A percentile compares a stretch with the other conserved stretches of the same genome.
Conservation (phyloP, 2,888 invertebrate genomes). For the Cerastis leucographa region DNA sequence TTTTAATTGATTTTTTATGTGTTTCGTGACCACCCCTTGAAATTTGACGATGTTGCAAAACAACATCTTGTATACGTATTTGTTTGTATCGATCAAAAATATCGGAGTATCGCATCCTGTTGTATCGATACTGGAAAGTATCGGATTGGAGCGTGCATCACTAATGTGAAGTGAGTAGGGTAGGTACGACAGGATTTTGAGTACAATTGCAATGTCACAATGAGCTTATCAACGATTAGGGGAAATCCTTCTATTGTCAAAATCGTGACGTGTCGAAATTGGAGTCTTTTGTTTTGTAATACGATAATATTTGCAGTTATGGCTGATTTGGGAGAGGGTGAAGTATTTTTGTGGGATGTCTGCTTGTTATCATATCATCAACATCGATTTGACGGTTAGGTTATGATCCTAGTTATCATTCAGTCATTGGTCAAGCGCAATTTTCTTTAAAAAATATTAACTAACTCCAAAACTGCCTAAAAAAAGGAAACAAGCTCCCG, state of each 20-base stretch:
- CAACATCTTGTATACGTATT: too few species aligned
- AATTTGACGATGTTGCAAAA: too few species aligned
- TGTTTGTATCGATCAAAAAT: not conserved
- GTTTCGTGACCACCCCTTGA: too few species aligned
- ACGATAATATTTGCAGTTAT: constrained; percentile 52
- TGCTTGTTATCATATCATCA: constrained; percentile 34
- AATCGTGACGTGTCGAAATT: constrained; percentile 59
- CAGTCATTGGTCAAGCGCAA: not conserved
- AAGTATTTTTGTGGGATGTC: constrained; percentile 45
- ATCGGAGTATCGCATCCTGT: not conserved
- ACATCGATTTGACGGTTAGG: not conserved
- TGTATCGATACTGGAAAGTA: not conserved
- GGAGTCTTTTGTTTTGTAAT: constrained; percentile 60
- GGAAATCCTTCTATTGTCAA: constrained; percentile 64
- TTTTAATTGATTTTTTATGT: too few species aligned
- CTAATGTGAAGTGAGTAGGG: constrained; percentile 55
- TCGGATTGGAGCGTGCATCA: not conserved
- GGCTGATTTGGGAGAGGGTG: constrained; percentile 20
- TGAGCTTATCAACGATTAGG: constrained; percentile 65
- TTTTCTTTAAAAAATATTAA: not conserved
- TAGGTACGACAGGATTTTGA: constrained; percentile 59
- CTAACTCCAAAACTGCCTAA: too few species aligned
- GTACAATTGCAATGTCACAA: constrained; percentile 71
- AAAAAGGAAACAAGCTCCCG: not conserved
- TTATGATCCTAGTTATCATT: not conserved